Evolutionary conservation across 2,113 vertebrate species (phyloP).

Genomic region (Platysternon megacephalum): DNA sequence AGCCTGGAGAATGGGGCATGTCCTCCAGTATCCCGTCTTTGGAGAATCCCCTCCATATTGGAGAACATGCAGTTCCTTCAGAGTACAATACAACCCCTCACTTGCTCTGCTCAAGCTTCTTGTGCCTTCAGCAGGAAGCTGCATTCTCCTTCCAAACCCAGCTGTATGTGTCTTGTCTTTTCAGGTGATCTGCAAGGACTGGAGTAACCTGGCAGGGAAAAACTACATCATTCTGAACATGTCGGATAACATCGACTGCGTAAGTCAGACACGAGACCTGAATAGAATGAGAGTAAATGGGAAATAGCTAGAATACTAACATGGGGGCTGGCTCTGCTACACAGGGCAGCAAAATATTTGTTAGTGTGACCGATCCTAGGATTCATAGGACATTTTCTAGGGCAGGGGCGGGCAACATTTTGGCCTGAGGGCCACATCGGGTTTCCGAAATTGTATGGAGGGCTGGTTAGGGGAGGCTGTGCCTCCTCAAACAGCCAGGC

Average conservation of each 20-base stretch:
- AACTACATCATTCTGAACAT: slow-evolving; percentile 94
- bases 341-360: background rate
- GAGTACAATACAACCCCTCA: background rate
- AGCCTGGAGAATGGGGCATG: background rate
- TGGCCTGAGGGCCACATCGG: too few relatives aligned
- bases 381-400: background rate
- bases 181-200: slow-evolving; percentile 94
- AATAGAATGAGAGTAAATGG: background rate
- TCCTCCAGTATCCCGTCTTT: background rate
- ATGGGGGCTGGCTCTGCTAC: background rate
- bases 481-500: too few relatives aligned
- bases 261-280: slow-evolving; percentile 78
- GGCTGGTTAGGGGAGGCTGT: too few relatives aligned
- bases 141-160: background rate
- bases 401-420: background rate
- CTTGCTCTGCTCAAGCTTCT: background rate
- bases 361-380: background rate
- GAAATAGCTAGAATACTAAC: background rate
- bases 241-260: slow-evolving; percentile 93
- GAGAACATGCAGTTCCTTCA: background rate
- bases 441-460: too few relatives aligned
- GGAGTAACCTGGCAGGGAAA: slow-evolving; percentile 89
- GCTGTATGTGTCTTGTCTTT: slow-evolving; percentile 40
- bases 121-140: background rate
- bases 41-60: background rate